A percentile compares a stretch with the other conserved stretches of the same genome.
Evolutionary conservation across 2,797 vertebrate species (phyloP).

Genomic region (Iguana delicatissima): DNA sequence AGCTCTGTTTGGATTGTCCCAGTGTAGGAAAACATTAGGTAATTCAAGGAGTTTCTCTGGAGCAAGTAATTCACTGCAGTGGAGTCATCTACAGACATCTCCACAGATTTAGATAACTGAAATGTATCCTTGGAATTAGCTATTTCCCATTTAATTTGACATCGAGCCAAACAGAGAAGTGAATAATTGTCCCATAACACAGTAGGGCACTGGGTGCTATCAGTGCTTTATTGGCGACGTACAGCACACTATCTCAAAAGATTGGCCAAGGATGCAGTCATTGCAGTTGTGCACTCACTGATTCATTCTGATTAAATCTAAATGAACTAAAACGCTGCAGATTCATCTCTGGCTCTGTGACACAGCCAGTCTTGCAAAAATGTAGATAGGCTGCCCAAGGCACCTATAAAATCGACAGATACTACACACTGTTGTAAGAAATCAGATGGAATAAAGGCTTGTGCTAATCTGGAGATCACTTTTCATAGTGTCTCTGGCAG

Average conservation of each 20-base stretch:
- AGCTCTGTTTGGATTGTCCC: not conserved
- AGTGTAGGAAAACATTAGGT: not conserved
- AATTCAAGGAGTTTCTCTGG: not conserved
- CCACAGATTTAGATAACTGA: constrained; percentile 27
- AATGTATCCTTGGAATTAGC: not conserved
- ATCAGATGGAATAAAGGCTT: not conserved
- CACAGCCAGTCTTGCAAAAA: constrained; percentile 52
- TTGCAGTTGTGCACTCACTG: constrained; percentile 53
- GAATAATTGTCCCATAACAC: constrained; percentile 55
- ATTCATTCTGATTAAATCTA: constrained; percentile 67
- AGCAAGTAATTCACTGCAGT: not conserved
- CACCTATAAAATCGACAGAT: constrained; percentile 5
- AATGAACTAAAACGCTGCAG: constrained; percentile 60
- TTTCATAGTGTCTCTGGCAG: not conserved
- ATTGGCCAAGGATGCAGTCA: constrained; percentile 33
- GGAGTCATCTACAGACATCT: not conserved
- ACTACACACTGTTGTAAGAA: constrained; percentile 26
- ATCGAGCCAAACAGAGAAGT: constrained; percentile 48
- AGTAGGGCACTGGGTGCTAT: constrained; percentile 11
- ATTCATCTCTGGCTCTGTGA: constrained; percentile 53
- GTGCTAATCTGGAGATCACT: constrained; percentile 8
- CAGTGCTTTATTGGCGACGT: constrained; percentile 18
- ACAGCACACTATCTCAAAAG: constrained; percentile 9
- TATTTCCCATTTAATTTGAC: constrained; percentile 39
- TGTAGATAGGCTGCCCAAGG: constrained; percentile 5